These are phyloP conservation scores for Microctenopoma stevenorrisi DNA, from an alignment of 2,797 vertebrate species.

Conservation along the genomic window DNA sequence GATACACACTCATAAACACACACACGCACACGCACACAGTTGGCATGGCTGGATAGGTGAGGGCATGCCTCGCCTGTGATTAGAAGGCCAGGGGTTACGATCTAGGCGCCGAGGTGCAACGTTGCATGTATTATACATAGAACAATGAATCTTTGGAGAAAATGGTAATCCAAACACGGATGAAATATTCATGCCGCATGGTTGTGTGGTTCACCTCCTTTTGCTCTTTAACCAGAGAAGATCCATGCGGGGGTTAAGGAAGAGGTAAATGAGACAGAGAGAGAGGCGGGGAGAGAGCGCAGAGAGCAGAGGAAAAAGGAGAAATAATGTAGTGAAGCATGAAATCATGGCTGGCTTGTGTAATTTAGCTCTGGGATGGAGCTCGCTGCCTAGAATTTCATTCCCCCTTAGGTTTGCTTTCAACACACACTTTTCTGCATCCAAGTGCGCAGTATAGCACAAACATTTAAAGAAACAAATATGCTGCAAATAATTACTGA, in stretches of 20 bases:
- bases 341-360: constrained; percentile 86
- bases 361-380: constrained; percentile 85
- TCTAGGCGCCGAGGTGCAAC: constrained; percentile 53
- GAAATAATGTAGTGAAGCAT: constrained; percentile 83
- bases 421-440: constrained; percentile 64
- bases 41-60: constrained; percentile 53
- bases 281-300: constrained; percentile 53
- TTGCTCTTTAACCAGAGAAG: constrained; percentile 80
- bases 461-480: constrained; percentile 28
- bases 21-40: constrained; percentile 23
- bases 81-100: constrained; percentile 68
- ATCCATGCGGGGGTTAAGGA: constrained; percentile 76
- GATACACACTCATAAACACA: background rate
- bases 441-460: constrained; percentile 1
- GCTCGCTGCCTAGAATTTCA: constrained; percentile 79
- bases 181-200: constrained; percentile 79
- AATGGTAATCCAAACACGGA: constrained; percentile 78
- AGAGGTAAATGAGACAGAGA: constrained; percentile 76
- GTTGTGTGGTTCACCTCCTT: constrained; percentile 69
- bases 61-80: constrained; percentile 59
- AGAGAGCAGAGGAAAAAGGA: constrained; percentile 59
- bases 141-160: constrained; percentile 75
- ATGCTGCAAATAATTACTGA: constrained; percentile 50
- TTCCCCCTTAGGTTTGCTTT: constrained; percentile 75
- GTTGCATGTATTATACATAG: constrained; percentile 76